Percentiles rank a stretch among this genome's conserved stretches.
Conservation (phyloP, 2,113 vertebrate species). For the Carassius gibelio region DNA sequence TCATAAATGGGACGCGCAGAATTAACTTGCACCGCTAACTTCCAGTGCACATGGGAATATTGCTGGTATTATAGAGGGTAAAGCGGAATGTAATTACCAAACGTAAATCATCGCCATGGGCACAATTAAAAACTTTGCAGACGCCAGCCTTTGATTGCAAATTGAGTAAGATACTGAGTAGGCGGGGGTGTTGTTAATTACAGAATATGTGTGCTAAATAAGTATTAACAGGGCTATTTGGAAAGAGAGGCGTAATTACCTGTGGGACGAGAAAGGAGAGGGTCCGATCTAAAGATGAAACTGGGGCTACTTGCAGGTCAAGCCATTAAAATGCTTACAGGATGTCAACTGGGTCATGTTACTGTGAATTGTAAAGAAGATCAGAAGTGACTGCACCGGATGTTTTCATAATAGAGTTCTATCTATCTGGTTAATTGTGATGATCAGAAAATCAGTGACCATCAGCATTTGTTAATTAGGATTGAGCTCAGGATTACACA, state of each 20-base stretch:
- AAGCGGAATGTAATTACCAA: conserved; percentile 96
- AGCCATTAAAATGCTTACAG: background rate
- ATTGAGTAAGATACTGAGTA: conserved; percentile 91
- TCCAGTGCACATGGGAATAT: conserved; percentile 91
- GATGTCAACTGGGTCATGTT: background rate
- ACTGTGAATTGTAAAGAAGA: background rate
- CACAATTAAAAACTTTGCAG: conserved; percentile 97
- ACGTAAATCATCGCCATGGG: conserved; percentile 97
- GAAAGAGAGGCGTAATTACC: conserved; percentile 69
- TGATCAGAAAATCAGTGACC: conserved; percentile 1
- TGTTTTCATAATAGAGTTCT: background rate
- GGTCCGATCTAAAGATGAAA: conserved; percentile 71
- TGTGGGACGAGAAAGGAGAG: conserved; percentile 65
- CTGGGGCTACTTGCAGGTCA: conserved; percentile 4
- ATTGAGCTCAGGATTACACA: background rate
- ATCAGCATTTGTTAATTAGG: conserved; percentile 13
- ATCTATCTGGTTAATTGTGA: background rate
- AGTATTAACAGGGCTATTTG: conserved; percentile 80
- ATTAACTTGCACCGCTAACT: conserved; percentile 96
- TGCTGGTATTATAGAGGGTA: conserved; percentile 84
- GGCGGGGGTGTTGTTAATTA: conserved; percentile 92
- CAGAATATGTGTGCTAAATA: conserved; percentile 76
- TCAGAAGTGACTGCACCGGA: background rate
- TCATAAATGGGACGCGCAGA: conserved; percentile 85
- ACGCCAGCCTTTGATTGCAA: conserved; percentile 92